These are phyloP conservation scores for Ditylenchus weischeri DNA, from an alignment of 2,888 invertebrate genomes.

Conservation along the genomic window DNA sequence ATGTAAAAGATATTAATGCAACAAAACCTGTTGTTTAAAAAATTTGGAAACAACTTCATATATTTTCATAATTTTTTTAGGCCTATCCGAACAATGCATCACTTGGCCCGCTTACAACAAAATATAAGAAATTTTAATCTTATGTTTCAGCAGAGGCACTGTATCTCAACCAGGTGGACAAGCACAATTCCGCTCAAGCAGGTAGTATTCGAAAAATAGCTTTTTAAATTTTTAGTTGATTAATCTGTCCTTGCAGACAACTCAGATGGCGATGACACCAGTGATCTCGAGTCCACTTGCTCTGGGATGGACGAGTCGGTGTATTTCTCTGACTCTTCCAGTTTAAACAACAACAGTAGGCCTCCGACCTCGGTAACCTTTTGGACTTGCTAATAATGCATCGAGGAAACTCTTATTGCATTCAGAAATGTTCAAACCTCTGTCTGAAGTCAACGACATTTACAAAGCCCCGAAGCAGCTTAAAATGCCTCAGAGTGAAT, in stretches of 20 bases:
- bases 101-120: conserved; percentile 17
- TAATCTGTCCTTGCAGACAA: conserved; percentile 16
- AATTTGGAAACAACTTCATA: too few relatives aligned
- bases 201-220: background rate
- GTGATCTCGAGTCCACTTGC: conserved; percentile 28
- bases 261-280: conserved; percentile 36
- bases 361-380: conserved; percentile 12
- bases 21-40: too few relatives aligned
- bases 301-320: conserved; percentile 12
- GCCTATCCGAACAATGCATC: conserved; percentile 54
- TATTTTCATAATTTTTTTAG: too few relatives aligned
- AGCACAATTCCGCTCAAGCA: conserved; percentile 14
- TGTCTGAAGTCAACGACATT: conserved; percentile 63
- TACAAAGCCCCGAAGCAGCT: conserved; percentile 85
- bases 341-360: background rate
- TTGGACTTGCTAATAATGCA: too few relatives aligned
- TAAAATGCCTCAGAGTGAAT: conserved; percentile 70
- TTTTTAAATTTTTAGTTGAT: background rate
- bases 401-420: background rate
- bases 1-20: too few relatives aligned
- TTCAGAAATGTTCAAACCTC: conserved; percentile 47
- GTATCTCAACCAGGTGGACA: conserved; percentile 23
- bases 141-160: conserved; percentile 32
- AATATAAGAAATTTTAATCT: too few relatives aligned
- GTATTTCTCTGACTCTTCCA: conserved; percentile 3